Conservation (phyloP, 2,888 invertebrate species). For the Pseudococcus longispinus region DNA sequence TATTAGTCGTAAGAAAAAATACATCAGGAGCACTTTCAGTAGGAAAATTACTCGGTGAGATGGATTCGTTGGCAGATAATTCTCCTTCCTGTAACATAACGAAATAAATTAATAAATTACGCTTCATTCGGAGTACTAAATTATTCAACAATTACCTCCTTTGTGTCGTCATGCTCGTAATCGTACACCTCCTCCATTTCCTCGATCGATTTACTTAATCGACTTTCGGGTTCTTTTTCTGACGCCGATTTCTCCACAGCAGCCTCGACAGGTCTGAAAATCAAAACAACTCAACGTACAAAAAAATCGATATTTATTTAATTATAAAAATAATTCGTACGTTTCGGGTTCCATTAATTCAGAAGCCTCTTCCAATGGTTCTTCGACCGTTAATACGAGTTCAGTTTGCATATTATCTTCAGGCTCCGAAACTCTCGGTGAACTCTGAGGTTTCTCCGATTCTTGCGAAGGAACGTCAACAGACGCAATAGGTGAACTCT, state of each 20-base stretch:
- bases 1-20: neutral
- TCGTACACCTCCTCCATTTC: conserved; percentile 55
- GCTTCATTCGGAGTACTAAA: neutral
- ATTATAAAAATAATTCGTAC: neutral
- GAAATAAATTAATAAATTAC: neutral
- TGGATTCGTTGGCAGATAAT: conserved; percentile 52
- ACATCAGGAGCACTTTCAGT: neutral
- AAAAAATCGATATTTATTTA: neutral
- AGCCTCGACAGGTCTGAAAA: conserved; percentile 1
- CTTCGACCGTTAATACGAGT: conserved; percentile 47
- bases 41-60: conserved; percentile 51
- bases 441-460: neutral
- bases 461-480: neutral
- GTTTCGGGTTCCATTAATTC: neutral
- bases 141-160: conserved; percentile 44
- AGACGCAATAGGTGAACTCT: neutral
- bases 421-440: neutral
- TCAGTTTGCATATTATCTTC: conserved; percentile 48
- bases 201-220: conserved; percentile 3
- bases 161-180: conserved; percentile 54
- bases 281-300: neutral
- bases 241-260: neutral
- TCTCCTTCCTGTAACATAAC: conserved; percentile 54
- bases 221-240: neutral
- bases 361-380: neutral